A percentile compares a stretch with the other conserved stretches of the same genome.
Evolutionary conservation across 2,888 invertebrate genomes (phyloP).

Genomic region (Stenichneumon culpator): DNA sequence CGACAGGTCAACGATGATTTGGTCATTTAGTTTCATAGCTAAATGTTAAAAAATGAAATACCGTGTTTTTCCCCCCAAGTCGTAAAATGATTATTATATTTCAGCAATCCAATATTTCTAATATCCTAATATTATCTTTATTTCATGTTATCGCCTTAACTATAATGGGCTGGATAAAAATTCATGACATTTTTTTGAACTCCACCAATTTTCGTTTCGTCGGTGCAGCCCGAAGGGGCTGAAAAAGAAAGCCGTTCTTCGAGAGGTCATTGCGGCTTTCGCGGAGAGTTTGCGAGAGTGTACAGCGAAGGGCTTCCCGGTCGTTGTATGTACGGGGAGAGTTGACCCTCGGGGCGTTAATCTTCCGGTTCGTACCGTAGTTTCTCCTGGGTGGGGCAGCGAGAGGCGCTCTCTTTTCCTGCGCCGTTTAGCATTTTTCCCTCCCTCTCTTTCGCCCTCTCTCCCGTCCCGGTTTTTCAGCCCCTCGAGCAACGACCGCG

Average conservation of each 20-base stretch:
- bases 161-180: neutral
- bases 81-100: neutral
- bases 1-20: too few species aligned
- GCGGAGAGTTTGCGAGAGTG: neutral
- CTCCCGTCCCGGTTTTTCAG: conserved; percentile 35
- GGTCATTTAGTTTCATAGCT: too few species aligned
- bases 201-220: neutral
- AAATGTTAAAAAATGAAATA: too few species aligned
- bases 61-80: too few species aligned
- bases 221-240: neutral
- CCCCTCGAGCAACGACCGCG: conserved; percentile 9
- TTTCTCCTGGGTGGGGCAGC: conserved; percentile 36
- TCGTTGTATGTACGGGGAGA: conserved; percentile 12
- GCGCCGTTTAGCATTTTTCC: conserved; percentile 52
- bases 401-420: conserved; percentile 34
- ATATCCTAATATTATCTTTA: too few species aligned
- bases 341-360: conserved; percentile 63
- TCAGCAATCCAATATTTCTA: neutral
- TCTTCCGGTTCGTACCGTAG: conserved; percentile 38
- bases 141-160: too few species aligned
- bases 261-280: neutral
- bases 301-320: neutral
- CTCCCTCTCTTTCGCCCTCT: conserved; percentile 16
- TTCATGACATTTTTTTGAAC: neutral
- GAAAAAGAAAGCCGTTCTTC: neutral